Evolutionary conservation across 2,888 invertebrate genomes (phyloP).

Genomic region (Julus scandinavius): DNA sequence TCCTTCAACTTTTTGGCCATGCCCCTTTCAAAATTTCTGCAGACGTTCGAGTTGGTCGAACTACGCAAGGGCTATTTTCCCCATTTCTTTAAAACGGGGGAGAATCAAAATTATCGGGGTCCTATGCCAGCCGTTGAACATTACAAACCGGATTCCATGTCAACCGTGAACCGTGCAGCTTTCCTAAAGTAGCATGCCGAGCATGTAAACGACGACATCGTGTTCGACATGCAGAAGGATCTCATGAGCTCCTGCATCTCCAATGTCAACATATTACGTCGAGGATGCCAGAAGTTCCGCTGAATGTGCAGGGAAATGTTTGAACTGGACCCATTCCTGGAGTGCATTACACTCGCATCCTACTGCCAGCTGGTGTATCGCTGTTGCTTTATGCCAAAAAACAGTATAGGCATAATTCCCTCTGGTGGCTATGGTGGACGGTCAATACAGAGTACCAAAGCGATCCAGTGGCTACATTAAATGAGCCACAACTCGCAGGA

Average conservation of each 20-base stretch:
- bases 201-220: not conserved
- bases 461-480: not conserved
- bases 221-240: not conserved
- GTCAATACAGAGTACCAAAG: not conserved
- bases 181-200: not conserved
- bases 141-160: not conserved
- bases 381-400: not conserved
- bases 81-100: too few relatives aligned
- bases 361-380: not conserved
- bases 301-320: not conserved
- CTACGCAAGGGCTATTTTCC: too few relatives aligned
- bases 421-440: not conserved
- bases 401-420: not conserved
- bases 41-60: too few relatives aligned
- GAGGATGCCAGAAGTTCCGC: not conserved
- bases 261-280: not conserved
- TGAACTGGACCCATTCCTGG: not conserved
- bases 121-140: too few relatives aligned
- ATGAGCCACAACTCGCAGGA: not conserved
- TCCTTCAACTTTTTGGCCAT: constrained; percentile 45
- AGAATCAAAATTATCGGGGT: too few relatives aligned
- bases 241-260: not conserved
- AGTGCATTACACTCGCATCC: constrained; percentile 6
- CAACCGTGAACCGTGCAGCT: not conserved
- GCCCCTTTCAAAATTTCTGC: not conserved